Percentiles rank a stretch among this genome's conserved stretches.
These are phyloP conservation scores for Paralichthys olivaceus DNA, from an alignment of 2,113 vertebrate species.

Conservation along the genomic window DNA sequence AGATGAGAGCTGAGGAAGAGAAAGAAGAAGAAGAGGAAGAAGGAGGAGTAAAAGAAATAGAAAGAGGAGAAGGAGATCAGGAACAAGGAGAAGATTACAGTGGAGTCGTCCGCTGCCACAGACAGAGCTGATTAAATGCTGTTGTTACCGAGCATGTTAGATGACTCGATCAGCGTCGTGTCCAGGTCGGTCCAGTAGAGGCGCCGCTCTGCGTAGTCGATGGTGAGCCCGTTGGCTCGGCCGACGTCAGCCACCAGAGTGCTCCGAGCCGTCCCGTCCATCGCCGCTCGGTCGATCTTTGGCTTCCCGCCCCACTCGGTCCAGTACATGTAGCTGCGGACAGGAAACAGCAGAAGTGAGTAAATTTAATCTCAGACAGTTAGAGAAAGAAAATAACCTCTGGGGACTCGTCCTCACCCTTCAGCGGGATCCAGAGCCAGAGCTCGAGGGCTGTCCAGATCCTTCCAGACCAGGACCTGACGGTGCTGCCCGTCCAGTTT, in stretches of 20 bases:
- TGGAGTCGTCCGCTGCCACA: too few species aligned
- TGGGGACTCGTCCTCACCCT: slow-evolving; percentile 81
- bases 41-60: too few species aligned
- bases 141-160: slow-evolving; percentile 92
- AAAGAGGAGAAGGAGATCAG: too few species aligned
- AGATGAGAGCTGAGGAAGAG: too few species aligned
- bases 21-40: too few species aligned
- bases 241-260: slow-evolving; percentile 94
- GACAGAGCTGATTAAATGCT: too few species aligned
- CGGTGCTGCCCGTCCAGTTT: slow-evolving; percentile 95
- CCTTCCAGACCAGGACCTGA: slow-evolving; percentile 97
- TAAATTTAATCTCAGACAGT: background rate
- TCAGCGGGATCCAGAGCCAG: slow-evolving; percentile 93
- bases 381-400: too few species aligned
- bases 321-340: slow-evolving; percentile 95
- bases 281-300: slow-evolving; percentile 94
- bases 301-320: slow-evolving; percentile 98
- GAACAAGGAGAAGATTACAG: too few species aligned
- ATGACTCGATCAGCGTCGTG: slow-evolving; percentile 96
- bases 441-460: slow-evolving; percentile 94
- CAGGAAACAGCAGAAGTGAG: background rate
- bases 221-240: slow-evolving; percentile 94
- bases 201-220: slow-evolving; percentile 93
- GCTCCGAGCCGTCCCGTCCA: slow-evolving; percentile 92
- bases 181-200: slow-evolving; percentile 98